Percentiles rank a stretch among this genome's conserved stretches.
phyloP scores from a whole-genome alignment of 1,140 invertebrate species.

The Caenorhabditis elegans region WBcel235 BX284605.5:6808501-6809000 shows the following conservation, averaged over 20 bases:
- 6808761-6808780: background rate
- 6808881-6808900: background rate
- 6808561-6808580: background rate
- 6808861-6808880: background rate
- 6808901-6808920: background rate
- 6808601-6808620: background rate
- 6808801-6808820: background rate
- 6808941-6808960: background rate
- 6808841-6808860: background rate
- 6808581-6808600: background rate
- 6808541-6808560: background rate
- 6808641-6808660: background rate
- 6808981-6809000: background rate
- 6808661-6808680: background rate
- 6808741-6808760: background rate
- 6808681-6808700: background rate
- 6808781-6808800: background rate
- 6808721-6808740: background rate
- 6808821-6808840: no score
- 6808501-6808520: no score
- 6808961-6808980: background rate
- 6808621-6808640: background rate
- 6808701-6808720: slow-evolving; percentile 3
- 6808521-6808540: background rate
- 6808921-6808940: background rate